phyloP scores from a whole-genome alignment of 2,113 vertebrate genomes.

The Ictalurus punctatus region DNA sequence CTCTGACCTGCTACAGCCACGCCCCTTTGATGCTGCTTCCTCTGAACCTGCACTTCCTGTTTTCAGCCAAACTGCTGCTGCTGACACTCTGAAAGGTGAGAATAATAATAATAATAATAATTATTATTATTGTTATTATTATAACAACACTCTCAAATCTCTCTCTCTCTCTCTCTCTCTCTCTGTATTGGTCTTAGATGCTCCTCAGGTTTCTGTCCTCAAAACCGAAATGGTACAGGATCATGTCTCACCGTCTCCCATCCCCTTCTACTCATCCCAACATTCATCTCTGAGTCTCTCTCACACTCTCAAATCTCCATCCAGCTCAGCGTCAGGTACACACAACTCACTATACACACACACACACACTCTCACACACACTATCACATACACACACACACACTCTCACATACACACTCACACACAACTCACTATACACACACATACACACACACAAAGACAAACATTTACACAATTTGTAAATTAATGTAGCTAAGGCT shows the following conservation, averaged over 20 bases:
- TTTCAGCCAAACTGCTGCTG: conserved; percentile 11
- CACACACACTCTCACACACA: neutral
- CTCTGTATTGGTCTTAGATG: conserved; percentile 8
- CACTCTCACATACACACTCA: neutral
- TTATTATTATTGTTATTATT: neutral
- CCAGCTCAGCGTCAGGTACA: conserved; percentile 7
- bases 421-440: neutral
- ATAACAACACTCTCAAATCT: neutral
- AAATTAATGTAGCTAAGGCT: no score
- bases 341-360: neutral
- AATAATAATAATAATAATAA: neutral
- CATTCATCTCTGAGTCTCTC: conserved; percentile 39
- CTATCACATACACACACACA: no score
- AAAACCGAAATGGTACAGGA: conserved; percentile 57
- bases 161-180: neutral
- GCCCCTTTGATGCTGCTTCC: conserved; percentile 5
- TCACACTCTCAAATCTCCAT: conserved; percentile 20
- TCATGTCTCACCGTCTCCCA: conserved; percentile 66
- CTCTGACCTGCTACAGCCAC: conserved; percentile 36
- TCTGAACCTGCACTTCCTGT: conserved; percentile 23
- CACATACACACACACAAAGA: no score
- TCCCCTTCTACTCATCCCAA: conserved; percentile 39
- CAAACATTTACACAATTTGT: no score
- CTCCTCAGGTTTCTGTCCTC: conserved; percentile 63
- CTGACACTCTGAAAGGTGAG: conserved; percentile 30